These are phyloP conservation scores for Elysia chlorotica DNA, from an alignment of 1,140 invertebrate genomes.

Conservation along the genomic window DNA sequence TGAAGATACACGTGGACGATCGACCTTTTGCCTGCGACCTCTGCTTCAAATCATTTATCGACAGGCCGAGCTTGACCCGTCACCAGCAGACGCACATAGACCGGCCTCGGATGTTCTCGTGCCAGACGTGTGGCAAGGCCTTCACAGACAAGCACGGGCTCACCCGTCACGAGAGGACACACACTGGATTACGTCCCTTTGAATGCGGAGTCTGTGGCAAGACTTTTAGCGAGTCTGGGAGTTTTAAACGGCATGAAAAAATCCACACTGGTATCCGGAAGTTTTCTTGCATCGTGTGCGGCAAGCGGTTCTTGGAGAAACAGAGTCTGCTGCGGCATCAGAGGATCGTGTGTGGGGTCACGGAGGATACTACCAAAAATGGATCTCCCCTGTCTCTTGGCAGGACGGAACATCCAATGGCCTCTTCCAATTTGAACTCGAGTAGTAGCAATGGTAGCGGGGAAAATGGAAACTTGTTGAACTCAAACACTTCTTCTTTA, in stretches of 20 bases:
- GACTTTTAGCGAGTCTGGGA: constrained; percentile 26
- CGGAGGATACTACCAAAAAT: background rate
- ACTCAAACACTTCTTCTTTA: no score
- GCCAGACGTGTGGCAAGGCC: constrained; percentile 53
- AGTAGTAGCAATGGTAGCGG: background rate
- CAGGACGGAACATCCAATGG: background rate
- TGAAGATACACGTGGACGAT: constrained; percentile 1
- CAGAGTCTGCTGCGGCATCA: constrained; percentile 19
- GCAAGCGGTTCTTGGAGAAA: constrained; percentile 24
- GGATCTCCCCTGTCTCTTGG: background rate
- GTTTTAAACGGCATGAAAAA: constrained; percentile 26
- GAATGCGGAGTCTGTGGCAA: constrained; percentile 27
- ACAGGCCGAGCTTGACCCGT: background rate
- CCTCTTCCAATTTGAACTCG: background rate
- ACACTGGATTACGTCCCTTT: constrained; percentile 70
- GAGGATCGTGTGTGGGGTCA: constrained; percentile 18
- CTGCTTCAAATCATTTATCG: constrained; percentile 16
- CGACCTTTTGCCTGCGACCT: constrained; percentile 7
- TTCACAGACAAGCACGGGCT: constrained; percentile 25
- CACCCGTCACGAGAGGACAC: constrained; percentile 64
- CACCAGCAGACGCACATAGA: constrained; percentile 74
- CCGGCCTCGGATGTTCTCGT: constrained; percentile 12
- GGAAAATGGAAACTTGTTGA: no score
- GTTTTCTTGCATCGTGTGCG: constrained; percentile 22
- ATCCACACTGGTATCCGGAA: constrained; percentile 31